A percentile compares a stretch with the other conserved stretches of the same genome.
phyloP scores from a whole-genome alignment of 2,888 invertebrate genomes.

The Synanthedon formicaeformis region DNA sequence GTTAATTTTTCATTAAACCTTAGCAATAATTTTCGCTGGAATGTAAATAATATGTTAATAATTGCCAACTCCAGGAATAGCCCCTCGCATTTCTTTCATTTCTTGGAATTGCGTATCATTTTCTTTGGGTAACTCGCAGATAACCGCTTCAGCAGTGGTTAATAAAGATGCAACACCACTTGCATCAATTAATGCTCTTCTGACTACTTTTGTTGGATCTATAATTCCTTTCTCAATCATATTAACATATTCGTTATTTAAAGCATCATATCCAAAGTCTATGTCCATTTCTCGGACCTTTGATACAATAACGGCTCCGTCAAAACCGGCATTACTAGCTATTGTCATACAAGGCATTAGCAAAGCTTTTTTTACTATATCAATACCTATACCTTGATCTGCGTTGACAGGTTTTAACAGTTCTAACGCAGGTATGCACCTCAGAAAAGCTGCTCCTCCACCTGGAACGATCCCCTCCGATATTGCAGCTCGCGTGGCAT shows the following conservation, averaged over 20 bases:
- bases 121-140: constrained; percentile 77
- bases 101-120: constrained; percentile 9
- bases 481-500: constrained; percentile 94
- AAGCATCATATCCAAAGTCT: constrained; percentile 88
- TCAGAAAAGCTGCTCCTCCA: constrained; percentile 89
- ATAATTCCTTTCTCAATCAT: constrained; percentile 94
- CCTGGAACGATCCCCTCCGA: constrained; percentile 97
- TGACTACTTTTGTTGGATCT: constrained; percentile 87
- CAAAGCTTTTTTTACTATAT: constrained; percentile 86
- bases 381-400: constrained; percentile 83
- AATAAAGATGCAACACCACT: constrained; percentile 57
- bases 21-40: no score
- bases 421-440: constrained; percentile 80
- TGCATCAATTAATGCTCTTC: constrained; percentile 50
- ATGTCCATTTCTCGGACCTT: constrained; percentile 84
- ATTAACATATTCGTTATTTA: constrained; percentile 88
- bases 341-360: constrained; percentile 90
- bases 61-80: constrained; percentile 8
- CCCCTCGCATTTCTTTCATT: constrained; percentile 1
- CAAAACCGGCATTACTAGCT: constrained; percentile 90
- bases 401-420: constrained; percentile 73
- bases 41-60: not conserved
- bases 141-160: constrained; percentile 93
- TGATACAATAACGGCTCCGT: constrained; percentile 89
- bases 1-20: no score